phyloP scores from a whole-genome alignment of 2,797 vertebrate genomes.

The Acridotheres tristis region DNA sequence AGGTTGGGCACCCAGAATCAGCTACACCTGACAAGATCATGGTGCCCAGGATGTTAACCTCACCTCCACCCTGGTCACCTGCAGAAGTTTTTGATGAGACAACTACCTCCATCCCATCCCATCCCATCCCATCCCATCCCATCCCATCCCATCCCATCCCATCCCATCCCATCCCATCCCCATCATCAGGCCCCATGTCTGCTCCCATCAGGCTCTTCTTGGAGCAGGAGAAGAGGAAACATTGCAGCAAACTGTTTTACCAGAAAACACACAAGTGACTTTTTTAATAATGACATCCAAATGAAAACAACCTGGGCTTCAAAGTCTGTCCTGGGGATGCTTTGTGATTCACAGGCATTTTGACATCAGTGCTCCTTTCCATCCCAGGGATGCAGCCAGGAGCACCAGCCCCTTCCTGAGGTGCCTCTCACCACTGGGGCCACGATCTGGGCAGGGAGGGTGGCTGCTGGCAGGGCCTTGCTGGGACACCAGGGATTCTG shows the following conservation, averaged over 20 bases:
- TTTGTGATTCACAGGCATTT: background rate
- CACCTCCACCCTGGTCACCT: background rate
- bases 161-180: background rate
- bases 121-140: background rate
- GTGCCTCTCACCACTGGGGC: background rate
- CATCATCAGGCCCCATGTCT: accelerated
- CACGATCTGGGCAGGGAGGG: accelerated
- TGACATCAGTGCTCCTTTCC: background rate
- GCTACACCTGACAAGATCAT: accelerated
- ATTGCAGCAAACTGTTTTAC: conserved; percentile 4
- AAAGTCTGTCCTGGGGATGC: background rate
- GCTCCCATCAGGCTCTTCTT: accelerated
- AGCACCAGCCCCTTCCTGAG: background rate
- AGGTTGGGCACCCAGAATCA: background rate
- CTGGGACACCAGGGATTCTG: background rate
- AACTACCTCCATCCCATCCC: accelerated
- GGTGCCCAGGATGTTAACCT: accelerated
- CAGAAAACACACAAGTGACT: conserved; percentile 53
- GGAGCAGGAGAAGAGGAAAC: background rate
- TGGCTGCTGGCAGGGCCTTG: background rate
- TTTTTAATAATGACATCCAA: background rate
- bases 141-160: background rate
- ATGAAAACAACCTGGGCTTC: conserved; percentile 43
- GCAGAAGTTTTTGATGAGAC: background rate
- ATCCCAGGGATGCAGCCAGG: accelerated